A percentile compares a stretch with the other conserved stretches of the same genome.
These are phyloP conservation scores for Podarcis lilfordi DNA, from an alignment of 2,797 vertebrate species.

Conservation along the genomic window DNA sequence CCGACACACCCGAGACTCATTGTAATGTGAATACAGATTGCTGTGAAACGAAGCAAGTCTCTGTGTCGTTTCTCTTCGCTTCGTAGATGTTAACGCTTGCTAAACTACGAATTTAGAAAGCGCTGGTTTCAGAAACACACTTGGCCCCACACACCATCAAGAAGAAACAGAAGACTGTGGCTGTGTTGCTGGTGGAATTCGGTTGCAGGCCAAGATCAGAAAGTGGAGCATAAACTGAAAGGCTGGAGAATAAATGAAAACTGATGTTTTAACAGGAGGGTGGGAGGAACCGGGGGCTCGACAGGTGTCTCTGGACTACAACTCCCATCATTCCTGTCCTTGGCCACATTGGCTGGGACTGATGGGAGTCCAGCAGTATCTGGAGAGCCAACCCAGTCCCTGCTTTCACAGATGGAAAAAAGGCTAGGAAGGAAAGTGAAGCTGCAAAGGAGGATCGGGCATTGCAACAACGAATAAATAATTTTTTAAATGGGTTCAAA, in stretches of 20 bases:
- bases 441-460: neutral
- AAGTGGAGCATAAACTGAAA: neutral
- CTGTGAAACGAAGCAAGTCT: neutral
- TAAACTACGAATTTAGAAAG: neutral
- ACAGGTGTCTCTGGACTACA: neutral
- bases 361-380: too few species aligned
- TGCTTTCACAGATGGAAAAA: neutral
- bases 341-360: neutral
- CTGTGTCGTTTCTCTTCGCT: neutral
- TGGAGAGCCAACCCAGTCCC: too few species aligned
- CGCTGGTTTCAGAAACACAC: neutral
- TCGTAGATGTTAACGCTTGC: neutral
- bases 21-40: conserved; percentile 1
- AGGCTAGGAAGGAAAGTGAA: neutral
- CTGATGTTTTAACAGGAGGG: neutral
- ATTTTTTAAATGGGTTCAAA: neutral
- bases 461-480: neutral
- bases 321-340: neutral
- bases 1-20: neutral
- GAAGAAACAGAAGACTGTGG: neutral
- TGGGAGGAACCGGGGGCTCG: neutral
- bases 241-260: neutral
- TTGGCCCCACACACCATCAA: neutral
- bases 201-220: neutral
- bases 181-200: neutral